These are phyloP conservation scores for Aphelenchoides besseyi DNA, from an alignment of 1,140 invertebrate genomes.

Conservation along the genomic window DNA sequence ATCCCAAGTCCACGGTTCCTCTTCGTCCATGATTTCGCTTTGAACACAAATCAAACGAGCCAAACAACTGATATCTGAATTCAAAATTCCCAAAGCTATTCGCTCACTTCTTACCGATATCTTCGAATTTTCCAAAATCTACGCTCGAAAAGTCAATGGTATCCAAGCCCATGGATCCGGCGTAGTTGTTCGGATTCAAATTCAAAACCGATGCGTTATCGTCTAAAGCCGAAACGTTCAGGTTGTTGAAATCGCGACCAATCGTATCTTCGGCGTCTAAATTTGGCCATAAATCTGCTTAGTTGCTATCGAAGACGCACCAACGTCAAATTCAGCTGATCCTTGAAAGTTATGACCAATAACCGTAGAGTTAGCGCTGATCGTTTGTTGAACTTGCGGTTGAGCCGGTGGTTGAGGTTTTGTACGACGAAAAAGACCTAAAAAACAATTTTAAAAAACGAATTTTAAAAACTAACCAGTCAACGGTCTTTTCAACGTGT, in stretches of 20 bases:
- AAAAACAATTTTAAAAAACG: background rate
- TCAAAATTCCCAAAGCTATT: constrained; percentile 14
- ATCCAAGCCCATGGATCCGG: constrained; percentile 1
- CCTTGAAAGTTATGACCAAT: background rate
- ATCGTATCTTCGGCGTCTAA: background rate
- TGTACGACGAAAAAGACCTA: constrained; percentile 10
- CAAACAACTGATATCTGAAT: constrained; percentile 25
- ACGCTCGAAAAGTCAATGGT: constrained; percentile 23
- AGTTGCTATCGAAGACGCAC: too few species aligned
- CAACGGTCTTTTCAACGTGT: constrained; percentile 16
- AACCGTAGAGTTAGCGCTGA: background rate
- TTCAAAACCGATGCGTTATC: constrained; percentile 15
- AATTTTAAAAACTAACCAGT: constrained; percentile 14
- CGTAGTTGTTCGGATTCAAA: background rate
- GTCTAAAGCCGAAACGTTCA: background rate
- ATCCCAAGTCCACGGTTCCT: constrained; percentile 29
- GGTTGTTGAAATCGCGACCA: background rate
- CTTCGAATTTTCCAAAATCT: constrained; percentile 25
- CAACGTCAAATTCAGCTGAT: background rate
- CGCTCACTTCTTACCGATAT: constrained; percentile 19
- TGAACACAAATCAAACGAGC: constrained; percentile 23
- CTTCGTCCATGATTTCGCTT: constrained; percentile 20
- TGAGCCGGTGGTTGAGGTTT: background rate
- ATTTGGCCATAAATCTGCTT: too few species aligned
- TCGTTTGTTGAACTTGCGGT: background rate